Evolutionary conservation across 2,888 invertebrate species (phyloP).

Genomic region (Lithophane leautieri): DNA sequence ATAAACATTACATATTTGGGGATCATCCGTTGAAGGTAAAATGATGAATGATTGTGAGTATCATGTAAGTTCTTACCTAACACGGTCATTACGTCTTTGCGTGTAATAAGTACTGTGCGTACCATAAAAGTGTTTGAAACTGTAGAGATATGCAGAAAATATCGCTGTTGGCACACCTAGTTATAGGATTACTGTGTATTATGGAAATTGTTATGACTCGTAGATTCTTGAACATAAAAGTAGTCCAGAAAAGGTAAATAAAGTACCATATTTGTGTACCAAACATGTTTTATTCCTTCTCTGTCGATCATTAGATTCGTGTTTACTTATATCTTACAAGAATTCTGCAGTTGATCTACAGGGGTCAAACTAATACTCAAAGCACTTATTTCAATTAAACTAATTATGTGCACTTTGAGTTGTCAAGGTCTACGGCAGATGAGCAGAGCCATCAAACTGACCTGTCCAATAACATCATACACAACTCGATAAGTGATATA

Average conservation of each 20-base stretch:
- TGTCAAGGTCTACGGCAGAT: neutral
- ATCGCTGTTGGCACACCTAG: neutral
- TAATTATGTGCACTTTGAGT: neutral
- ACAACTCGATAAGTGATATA: neutral
- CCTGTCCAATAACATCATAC: neutral
- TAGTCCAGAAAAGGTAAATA: no score
- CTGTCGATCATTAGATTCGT: neutral
- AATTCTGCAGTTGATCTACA: neutral
- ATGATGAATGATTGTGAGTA: conserved; percentile 34
- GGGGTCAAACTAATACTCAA: neutral
- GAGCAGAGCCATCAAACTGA: neutral
- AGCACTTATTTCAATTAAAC: neutral
- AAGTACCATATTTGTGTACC: neutral
- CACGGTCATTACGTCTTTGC: conserved; percentile 15
- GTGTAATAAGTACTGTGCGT: neutral
- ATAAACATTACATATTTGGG: conserved; percentile 30
- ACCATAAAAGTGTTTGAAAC: conserved; percentile 6
- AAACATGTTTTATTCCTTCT: neutral
- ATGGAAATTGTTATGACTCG: conserved; percentile 1
- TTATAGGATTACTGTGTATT: neutral
- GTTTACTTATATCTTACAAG: neutral
- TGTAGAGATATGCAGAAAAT: conserved; percentile 3
- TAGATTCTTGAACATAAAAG: neutral
- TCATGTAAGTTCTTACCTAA: conserved; percentile 41
- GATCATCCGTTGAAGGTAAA: conserved; percentile 22